phyloP scores from a whole-genome alignment of 1,140 invertebrate species.

The Pseudomyrmex gracilis region DNA sequence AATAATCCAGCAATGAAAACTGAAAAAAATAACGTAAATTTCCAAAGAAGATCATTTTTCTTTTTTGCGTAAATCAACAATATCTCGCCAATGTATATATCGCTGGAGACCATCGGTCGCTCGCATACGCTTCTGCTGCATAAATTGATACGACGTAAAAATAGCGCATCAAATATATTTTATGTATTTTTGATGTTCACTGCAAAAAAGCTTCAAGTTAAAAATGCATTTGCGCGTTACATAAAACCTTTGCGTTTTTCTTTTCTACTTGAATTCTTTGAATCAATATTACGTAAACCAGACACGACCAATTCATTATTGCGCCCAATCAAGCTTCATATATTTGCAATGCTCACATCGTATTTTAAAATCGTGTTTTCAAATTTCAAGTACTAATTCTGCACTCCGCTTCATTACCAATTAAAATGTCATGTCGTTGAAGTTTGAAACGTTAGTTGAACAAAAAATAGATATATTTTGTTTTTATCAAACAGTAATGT shows the following conservation, averaged over 20 bases:
- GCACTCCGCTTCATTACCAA: not conserved
- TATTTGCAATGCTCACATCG: not conserved
- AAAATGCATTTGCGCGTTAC: conserved; percentile 23
- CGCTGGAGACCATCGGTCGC: conserved; percentile 6
- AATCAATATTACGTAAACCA: conserved; percentile 36
- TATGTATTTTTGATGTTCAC: conserved; percentile 20
- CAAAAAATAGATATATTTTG: too few species aligned
- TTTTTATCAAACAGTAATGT: too few species aligned
- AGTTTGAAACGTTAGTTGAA: too few species aligned
- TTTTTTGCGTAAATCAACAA: conserved; percentile 16
- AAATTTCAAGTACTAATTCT: not conserved
- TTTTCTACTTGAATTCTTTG: conserved; percentile 5
- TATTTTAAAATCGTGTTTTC: not conserved
- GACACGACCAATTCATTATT: not conserved
- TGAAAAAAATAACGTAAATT: not conserved
- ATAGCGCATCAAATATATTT: conserved; percentile 37
- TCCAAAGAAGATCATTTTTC: not conserved
- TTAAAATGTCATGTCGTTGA: too few species aligned
- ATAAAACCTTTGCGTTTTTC: not conserved
- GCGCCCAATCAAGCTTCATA: conserved; percentile 30
- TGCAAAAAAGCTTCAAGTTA: conserved; percentile 7
- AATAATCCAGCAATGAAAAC: not conserved
- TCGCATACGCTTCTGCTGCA: conserved; percentile 7
- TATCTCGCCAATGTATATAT: not conserved
- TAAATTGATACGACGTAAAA: conserved; percentile 44